phyloP scores from a whole-genome alignment of 92 coral and sea anemone genomes.

The Montipora capitata region DNA sequence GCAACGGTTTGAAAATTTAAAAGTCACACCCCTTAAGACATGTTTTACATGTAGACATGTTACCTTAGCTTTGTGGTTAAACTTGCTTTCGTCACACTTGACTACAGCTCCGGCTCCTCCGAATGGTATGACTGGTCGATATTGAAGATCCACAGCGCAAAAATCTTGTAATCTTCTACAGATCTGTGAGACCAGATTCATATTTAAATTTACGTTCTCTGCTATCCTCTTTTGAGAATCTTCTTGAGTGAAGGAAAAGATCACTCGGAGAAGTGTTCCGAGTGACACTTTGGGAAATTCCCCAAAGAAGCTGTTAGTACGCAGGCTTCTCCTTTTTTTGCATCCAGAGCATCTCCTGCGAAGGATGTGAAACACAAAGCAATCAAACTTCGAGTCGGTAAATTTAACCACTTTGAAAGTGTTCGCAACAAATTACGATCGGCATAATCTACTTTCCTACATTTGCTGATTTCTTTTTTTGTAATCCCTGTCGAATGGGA shows the following conservation, averaged over 20 bases:
- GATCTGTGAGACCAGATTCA: too few species aligned
- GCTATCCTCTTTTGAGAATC: not conserved
- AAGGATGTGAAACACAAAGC: not conserved
- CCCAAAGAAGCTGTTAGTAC: conserved; percentile 7
- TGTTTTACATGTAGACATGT: not conserved
- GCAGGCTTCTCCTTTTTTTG: conserved; percentile 17
- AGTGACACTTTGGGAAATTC: not conserved
- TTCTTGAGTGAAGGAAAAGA: not conserved
- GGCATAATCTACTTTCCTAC: too few species aligned
- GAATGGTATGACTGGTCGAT: not conserved
- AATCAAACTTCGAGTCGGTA: not conserved
- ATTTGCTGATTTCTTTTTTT: too few species aligned
- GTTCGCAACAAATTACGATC: not conserved
- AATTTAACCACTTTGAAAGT: not conserved
- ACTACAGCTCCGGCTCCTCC: not conserved
- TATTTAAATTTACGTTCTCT: not conserved
- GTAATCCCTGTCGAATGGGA: too few species aligned
- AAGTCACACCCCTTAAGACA: not conserved
- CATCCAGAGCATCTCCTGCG: conserved; percentile 23
- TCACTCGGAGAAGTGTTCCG: not conserved
- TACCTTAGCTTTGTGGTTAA: conserved; percentile 12
- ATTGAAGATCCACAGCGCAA: not conserved
- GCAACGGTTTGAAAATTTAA: too few species aligned
- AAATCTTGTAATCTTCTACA: not conserved
- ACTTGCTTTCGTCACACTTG: not conserved